Evolutionary conservation across 2,113 vertebrate genomes (phyloP).

Genomic region (Pyrgilauda ruficollis): DNA sequence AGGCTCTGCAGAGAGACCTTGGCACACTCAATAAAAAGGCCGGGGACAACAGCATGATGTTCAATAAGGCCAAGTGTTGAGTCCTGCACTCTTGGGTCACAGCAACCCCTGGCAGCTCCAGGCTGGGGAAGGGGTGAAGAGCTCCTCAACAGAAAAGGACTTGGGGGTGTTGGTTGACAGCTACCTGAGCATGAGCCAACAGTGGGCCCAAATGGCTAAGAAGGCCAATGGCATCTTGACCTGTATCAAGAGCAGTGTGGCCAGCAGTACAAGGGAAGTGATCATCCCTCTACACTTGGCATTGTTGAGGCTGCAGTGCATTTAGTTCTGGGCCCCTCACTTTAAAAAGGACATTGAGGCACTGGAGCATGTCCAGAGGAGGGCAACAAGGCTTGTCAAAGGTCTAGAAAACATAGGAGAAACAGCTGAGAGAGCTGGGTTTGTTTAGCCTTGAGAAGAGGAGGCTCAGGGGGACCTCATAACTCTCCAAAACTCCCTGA

Average conservation of each 20-base stretch:
- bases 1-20: background rate
- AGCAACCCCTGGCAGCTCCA: background rate
- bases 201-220: background rate
- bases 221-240: background rate
- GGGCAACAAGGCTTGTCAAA: background rate
- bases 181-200: background rate
- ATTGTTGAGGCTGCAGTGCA: background rate
- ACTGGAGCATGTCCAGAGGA: background rate
- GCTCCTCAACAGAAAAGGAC: background rate
- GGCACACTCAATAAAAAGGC: background rate
- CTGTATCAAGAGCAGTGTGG: background rate
- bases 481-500: rapidly evolving
- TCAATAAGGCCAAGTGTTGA: background rate
- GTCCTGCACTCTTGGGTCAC: background rate
- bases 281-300: background rate
- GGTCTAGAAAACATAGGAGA: background rate
- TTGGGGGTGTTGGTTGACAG: background rate
- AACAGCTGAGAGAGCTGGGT: background rate
- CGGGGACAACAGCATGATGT: background rate
- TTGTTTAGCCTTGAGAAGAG: background rate
- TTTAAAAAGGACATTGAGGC: background rate
- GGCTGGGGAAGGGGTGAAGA: background rate
- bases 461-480: background rate
- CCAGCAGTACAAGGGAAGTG: background rate
- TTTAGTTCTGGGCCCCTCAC: background rate